A percentile compares a stretch with the other conserved stretches of the same genome.
Evolutionary conservation across 2,113 vertebrate genomes (phyloP).

Genomic region (Pituophis catenifer): DNA sequence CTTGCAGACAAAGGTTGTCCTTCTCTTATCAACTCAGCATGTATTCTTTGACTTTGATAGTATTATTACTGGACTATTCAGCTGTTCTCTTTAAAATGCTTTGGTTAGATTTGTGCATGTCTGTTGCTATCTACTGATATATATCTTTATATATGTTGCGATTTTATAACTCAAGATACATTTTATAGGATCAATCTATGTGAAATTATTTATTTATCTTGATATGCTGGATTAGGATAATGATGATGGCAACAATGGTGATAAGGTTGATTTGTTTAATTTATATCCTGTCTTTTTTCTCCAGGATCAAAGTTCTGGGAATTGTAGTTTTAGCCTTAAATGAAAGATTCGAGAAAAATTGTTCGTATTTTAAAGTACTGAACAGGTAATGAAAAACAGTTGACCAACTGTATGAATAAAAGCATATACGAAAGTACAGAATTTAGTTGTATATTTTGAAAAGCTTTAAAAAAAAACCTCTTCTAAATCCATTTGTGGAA

Average conservation of each 20-base stretch:
- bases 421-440: not conserved
- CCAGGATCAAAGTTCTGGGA: not conserved
- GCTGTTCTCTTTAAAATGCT: not conserved
- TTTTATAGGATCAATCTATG: not conserved
- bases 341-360: not conserved
- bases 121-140: not conserved
- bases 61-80: not conserved
- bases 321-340: not conserved
- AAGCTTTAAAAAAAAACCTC: not conserved
- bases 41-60: not conserved
- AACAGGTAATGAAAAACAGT: not conserved
- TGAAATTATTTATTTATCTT: not conserved
- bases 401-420: not conserved
- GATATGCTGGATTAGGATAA: not conserved
- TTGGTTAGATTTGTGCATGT: not conserved
- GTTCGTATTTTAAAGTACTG: not conserved
- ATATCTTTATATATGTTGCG: too few species aligned
- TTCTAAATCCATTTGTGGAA: not conserved
- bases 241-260: not conserved
- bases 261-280: not conserved
- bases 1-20: not conserved
- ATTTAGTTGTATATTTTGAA: not conserved
- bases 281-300: not conserved
- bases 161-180: not conserved
- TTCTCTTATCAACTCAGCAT: not conserved